Evolutionary conservation across 1,140 invertebrate genomes (phyloP).

Genomic region (Dendrolimus kikuchii): DNA sequence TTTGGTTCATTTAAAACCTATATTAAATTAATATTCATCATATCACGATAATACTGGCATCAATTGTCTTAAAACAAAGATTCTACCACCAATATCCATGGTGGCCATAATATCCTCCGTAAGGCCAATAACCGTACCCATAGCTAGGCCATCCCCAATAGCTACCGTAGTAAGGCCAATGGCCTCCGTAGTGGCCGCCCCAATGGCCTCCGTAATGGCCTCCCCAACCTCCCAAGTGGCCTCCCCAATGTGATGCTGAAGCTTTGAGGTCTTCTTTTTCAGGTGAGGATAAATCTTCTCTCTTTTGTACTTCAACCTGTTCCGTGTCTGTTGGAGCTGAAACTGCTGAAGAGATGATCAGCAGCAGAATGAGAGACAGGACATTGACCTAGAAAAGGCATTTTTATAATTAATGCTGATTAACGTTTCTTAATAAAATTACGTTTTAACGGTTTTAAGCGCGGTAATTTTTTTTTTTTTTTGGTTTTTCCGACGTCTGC

Average conservation of each 20-base stretch:
- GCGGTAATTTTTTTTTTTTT: too few relatives aligned
- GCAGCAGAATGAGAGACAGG: slow-evolving; percentile 22
- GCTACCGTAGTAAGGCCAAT: slow-evolving; percentile 32
- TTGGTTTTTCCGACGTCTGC: too few relatives aligned
- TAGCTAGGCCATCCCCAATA: slow-evolving; percentile 44
- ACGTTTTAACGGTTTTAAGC: too few relatives aligned
- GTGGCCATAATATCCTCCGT: slow-evolving; percentile 29
- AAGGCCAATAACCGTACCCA: slow-evolving; percentile 39
- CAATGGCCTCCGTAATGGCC: slow-evolving; percentile 13
- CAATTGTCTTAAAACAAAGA: background rate
- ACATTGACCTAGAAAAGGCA: slow-evolving; percentile 24
- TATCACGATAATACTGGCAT: too few relatives aligned
- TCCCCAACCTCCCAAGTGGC: slow-evolving; percentile 16
- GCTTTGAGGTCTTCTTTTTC: slow-evolving; percentile 59
- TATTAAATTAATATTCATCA: too few relatives aligned
- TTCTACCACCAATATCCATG: slow-evolving; percentile 38
- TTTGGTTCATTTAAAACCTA: too few relatives aligned
- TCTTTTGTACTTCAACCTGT: slow-evolving; percentile 13
- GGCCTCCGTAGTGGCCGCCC: slow-evolving; percentile 34
- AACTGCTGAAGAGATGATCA: slow-evolving; percentile 21
- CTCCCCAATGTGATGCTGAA: slow-evolving; percentile 55
- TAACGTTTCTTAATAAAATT: too few relatives aligned
- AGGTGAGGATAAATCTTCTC: slow-evolving; percentile 21
- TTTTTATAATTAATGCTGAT: too few relatives aligned
- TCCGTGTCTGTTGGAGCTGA: slow-evolving; percentile 42